Conservation (phyloP, 2,113 vertebrate genomes). For the Nettapus auritus region DNA sequence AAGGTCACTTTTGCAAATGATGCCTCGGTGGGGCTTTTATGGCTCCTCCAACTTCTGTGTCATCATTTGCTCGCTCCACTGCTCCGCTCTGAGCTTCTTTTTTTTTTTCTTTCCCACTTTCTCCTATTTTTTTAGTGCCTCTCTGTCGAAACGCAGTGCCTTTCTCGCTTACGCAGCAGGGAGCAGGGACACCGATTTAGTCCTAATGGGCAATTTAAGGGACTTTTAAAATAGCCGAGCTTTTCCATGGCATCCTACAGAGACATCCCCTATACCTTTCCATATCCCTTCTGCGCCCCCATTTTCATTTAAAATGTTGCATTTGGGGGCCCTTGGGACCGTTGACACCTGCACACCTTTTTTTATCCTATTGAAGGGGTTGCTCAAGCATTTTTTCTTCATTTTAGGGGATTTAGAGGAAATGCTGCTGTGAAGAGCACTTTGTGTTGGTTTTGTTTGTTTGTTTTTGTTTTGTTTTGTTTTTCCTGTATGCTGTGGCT, state of each 20-base stretch:
- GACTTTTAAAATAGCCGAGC: background rate
- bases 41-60: constrained; percentile 35
- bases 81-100: background rate
- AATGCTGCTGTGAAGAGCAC: background rate
- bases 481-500: fast-evolving
- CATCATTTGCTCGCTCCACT: constrained; percentile 54
- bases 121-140: background rate
- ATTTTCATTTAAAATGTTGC: fast-evolving
- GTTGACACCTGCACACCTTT: background rate
- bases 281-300: background rate
- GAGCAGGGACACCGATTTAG: background rate
- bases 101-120: background rate
- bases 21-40: constrained; percentile 59
- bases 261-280: background rate
- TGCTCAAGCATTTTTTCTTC: background rate
- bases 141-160: fast-evolving
- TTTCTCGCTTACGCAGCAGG: background rate
- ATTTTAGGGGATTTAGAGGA: background rate
- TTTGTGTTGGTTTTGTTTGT: background rate
- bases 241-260: background rate
- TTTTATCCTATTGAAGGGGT: background rate
- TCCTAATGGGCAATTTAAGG: constrained; percentile 33
- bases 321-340: background rate
- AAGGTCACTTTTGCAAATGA: constrained; percentile 64
- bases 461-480: background rate